Percentiles rank a stretch among this genome's conserved stretches.
Conservation (phyloP, 2,888 invertebrate species). For the Drosophila algonquin region DNA sequence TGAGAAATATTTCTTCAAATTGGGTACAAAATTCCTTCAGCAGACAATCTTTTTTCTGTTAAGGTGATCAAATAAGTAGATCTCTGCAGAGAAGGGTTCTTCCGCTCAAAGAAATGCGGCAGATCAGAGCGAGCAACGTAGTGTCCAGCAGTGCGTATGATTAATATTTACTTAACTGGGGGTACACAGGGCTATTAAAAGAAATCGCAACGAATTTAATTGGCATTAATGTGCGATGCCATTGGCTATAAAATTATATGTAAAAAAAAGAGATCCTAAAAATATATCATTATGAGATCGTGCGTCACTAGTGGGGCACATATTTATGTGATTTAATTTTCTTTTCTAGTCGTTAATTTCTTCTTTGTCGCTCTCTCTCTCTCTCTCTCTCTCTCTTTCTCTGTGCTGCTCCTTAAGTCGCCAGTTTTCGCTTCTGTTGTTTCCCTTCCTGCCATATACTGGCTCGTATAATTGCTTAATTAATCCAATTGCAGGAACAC, state of each 20-base stretch:
- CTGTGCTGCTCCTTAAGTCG: conserved; percentile 17
- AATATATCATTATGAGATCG: conserved; percentile 42
- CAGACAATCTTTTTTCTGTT: not conserved
- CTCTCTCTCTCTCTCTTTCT: conserved; percentile 8
- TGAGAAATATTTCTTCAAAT: conserved; percentile 28
- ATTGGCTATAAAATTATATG: conserved; percentile 43
- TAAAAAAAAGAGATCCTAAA: conserved; percentile 24
- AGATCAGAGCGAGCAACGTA: not conserved
- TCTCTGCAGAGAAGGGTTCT: not conserved
- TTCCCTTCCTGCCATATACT: conserved; percentile 28
- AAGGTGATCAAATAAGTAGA: not conserved
- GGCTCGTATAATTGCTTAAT: conserved; percentile 68
- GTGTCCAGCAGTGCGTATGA: conserved; percentile 31
- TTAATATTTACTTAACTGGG: conserved; percentile 23
- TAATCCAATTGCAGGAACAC: conserved; percentile 71
- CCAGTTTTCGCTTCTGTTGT: conserved; percentile 6
- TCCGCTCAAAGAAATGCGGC: not conserved
- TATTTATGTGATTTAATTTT: conserved; percentile 43
- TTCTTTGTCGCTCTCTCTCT: not conserved
- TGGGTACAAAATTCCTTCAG: conserved; percentile 21
- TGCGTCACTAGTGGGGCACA: conserved; percentile 41
- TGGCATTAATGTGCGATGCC: conserved; percentile 42
- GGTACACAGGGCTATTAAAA: conserved; percentile 39
- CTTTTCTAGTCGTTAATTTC: conserved; percentile 44
- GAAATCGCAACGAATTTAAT: conserved; percentile 45